Base-by-base conservation (phyloP, 2,113 vertebrate genomes). In the Odontophorus gujanensis region DNA sequence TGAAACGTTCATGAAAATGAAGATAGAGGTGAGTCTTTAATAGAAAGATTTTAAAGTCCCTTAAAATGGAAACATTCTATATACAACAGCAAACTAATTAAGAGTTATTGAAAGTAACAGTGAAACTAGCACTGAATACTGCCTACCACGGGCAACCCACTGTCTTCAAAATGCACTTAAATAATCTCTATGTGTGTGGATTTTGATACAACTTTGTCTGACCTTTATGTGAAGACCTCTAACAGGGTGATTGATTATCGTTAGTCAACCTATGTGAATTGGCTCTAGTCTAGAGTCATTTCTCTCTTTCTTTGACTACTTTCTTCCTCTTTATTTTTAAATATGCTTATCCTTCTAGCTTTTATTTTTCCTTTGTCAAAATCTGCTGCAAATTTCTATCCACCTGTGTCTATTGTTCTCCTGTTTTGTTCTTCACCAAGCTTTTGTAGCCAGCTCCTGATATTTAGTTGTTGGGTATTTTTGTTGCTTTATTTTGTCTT, bases 91-190 rank as follows among this genome's bases (percentile, higher is more conserved):
- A 94, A 96, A 93, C 81, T 93, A 95, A 95, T 94, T 97, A 96
- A 95, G 50, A 8, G 45, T 61, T 80, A 42, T 81, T 95, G 92
- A 80, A 95, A 94, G 89, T 79, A 77, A 75, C 24, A 84, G 61
- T 78, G 42, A 95, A 92, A 93, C 38, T 45, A 81, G n/a, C 43
- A 68, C 62, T 66, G 43, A 57, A 42, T 66, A 67, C 69, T 83
- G 32, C 85, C 68, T 92, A 68, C 71, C 40, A 95, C 55, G 91
- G 85, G 82, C 96, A 96, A 87, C 59, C 34, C 13, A 58, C 87
- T 95, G 84, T 73, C 51, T 94, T 91, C 93, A 97, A 92, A 89
- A 95, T 91, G 89, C 90, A 94, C 94, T 97, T 83, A 95, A 95
- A 97, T 88, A 75, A 94, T 69, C 28, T 85, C 92, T 77, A 84